Conservation (phyloP, 2,797 vertebrate genomes). For the Catharus ustulatus region DNA sequence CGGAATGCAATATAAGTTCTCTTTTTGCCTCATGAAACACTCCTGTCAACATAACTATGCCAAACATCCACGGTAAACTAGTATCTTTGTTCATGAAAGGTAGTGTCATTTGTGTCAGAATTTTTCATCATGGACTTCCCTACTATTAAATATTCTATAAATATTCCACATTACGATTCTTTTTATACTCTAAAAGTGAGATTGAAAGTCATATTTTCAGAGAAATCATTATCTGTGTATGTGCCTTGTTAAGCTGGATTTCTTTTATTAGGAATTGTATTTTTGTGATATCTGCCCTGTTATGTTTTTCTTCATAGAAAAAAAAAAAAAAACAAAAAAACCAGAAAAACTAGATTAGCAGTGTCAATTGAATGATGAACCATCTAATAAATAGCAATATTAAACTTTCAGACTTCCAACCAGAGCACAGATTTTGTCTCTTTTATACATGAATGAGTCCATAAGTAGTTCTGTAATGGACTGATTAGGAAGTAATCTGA, state of each 20-base stretch:
- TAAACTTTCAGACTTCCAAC: not conserved
- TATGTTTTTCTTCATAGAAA: not conserved
- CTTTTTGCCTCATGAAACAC: not conserved
- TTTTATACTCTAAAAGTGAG: not conserved
- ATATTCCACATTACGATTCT: not conserved
- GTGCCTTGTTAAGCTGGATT: not conserved
- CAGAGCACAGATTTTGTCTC: not conserved
- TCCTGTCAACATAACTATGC: not conserved
- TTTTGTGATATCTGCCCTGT: not conserved
- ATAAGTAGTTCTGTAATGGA: not conserved
- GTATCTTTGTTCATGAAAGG: not conserved
- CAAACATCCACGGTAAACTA: not conserved
- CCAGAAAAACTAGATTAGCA: not conserved
- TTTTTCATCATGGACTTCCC: not conserved
- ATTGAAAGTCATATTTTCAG: not conserved
- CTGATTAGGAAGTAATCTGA: not conserved
- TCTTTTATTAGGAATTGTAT: not conserved
- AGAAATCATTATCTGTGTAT: not conserved
- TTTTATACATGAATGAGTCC: not conserved
- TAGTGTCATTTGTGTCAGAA: not conserved
- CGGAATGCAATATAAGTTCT: not conserved
- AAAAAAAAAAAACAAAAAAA: not conserved
- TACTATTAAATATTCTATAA: not conserved
- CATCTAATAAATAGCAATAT: not conserved
- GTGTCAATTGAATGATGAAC: not conserved